Evolutionary conservation across 2,888 invertebrate genomes (phyloP).

Genomic region (Acanthosepion pharaonis): DNA sequence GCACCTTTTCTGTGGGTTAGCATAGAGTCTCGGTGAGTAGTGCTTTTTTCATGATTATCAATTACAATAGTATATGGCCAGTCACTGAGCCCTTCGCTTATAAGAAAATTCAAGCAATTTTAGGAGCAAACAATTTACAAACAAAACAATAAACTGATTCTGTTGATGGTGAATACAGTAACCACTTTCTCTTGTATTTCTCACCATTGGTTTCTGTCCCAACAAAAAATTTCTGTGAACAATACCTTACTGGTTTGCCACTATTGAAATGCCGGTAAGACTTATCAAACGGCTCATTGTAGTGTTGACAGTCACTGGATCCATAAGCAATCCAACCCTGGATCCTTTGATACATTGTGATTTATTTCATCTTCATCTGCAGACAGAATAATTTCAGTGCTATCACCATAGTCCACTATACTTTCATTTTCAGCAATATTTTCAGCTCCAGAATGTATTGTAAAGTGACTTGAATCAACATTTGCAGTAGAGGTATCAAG

Average conservation of each 20-base stretch:
- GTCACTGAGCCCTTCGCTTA: constrained; percentile 40
- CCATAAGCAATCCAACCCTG: neutral
- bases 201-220: constrained; percentile 36
- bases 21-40: constrained; percentile 36
- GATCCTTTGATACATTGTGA: neutral
- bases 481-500: constrained; percentile 35
- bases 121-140: constrained; percentile 35
- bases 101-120: neutral
- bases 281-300: constrained; percentile 25
- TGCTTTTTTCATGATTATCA: constrained; percentile 46
- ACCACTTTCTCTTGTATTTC: neutral
- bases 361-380: neutral
- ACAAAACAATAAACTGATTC: neutral
- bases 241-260: neutral
- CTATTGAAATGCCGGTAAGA: neutral
- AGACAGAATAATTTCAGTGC: neutral
- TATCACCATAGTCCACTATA: neutral
- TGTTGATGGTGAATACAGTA: neutral
- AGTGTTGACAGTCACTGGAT: constrained; percentile 16
- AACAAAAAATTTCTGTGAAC: neutral
- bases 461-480: constrained; percentile 25
- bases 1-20: constrained; percentile 43
- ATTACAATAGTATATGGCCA: constrained; percentile 47
- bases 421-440: neutral
- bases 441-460: neutral